Evolutionary conservation across 2,888 invertebrate species (phyloP).

Genomic region (Salticus scenicus): DNA sequence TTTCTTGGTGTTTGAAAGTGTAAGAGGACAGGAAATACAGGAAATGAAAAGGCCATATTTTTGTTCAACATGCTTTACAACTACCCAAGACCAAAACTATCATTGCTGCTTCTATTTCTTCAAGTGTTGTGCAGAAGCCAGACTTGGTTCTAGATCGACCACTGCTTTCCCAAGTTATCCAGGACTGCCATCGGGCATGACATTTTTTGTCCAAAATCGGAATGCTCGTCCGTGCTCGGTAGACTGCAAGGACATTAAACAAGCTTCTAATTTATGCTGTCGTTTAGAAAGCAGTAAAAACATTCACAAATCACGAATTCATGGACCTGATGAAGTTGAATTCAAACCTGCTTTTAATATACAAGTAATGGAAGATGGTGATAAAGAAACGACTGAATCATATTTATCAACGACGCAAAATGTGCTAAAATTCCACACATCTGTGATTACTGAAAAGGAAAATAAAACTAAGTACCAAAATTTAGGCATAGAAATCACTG

Average conservation of each 20-base stretch:
- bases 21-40: constrained; percentile 9
- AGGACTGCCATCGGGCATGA: constrained; percentile 25
- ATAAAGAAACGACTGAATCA: background rate
- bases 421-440: background rate
- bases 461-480: constrained; percentile 20
- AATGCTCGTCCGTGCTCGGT: constrained; percentile 7
- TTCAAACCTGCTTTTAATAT: background rate
- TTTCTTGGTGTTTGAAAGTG: background rate
- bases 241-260: background rate
- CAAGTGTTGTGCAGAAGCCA: constrained; percentile 55
- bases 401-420: background rate
- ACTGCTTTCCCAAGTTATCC: constrained; percentile 26
- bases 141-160: constrained; percentile 41
- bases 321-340: background rate
- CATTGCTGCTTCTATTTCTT: constrained; percentile 65
- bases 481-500: constrained; percentile 29
- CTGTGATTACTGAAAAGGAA: constrained; percentile 17
- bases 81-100: constrained; percentile 59
- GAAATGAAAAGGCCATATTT: constrained; percentile 43
- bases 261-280: constrained; percentile 14
- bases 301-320: too few relatives aligned
- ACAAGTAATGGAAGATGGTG: constrained; percentile 15
- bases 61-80: constrained; percentile 60
- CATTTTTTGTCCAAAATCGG: constrained; percentile 33
- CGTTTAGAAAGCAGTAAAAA: background rate